A percentile compares a stretch with the other conserved stretches of the same genome.
These are phyloP conservation scores for Melanotus villosus DNA, from an alignment of 2,888 invertebrate genomes.

Conservation along the genomic window DNA sequence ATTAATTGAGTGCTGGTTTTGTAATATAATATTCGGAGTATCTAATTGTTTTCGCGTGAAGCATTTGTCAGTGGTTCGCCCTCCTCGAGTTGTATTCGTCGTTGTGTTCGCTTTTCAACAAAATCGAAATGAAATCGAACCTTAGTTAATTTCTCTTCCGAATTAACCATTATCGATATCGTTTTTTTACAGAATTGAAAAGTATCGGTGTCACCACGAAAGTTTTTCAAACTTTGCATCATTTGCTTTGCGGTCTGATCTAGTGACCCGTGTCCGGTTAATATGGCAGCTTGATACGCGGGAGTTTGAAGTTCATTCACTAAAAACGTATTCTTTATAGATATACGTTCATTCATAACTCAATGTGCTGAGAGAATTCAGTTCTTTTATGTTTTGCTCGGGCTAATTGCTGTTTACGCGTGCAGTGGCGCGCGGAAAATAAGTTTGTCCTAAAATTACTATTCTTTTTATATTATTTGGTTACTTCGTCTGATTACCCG, in stretches of 20 bases:
- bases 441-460: too few relatives aligned
- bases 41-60: background rate
- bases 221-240: constrained; percentile 18
- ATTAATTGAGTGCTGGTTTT: background rate
- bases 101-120: background rate
- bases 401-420: background rate
- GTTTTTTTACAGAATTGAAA: too few relatives aligned
- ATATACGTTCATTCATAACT: constrained; percentile 54
- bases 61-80: background rate
- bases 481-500: too few relatives aligned
- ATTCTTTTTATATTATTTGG: too few relatives aligned
- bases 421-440: constrained; percentile 5
- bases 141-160: too few relatives aligned
- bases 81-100: background rate
- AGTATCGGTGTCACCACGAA: too few relatives aligned
- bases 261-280: constrained; percentile 30
- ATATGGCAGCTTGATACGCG: constrained; percentile 39
- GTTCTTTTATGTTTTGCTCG: background rate
- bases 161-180: too few relatives aligned
- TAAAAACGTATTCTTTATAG: constrained; percentile 51
- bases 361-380: constrained; percentile 13
- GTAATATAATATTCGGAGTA: background rate
- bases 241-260: constrained; percentile 15
- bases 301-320: constrained; percentile 54
- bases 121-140: too few relatives aligned